Evolutionary conservation across 2,888 invertebrate genomes (phyloP), one percentile per base, ranked within the genome.

Genomic region (Melieria omissa): DNA sequence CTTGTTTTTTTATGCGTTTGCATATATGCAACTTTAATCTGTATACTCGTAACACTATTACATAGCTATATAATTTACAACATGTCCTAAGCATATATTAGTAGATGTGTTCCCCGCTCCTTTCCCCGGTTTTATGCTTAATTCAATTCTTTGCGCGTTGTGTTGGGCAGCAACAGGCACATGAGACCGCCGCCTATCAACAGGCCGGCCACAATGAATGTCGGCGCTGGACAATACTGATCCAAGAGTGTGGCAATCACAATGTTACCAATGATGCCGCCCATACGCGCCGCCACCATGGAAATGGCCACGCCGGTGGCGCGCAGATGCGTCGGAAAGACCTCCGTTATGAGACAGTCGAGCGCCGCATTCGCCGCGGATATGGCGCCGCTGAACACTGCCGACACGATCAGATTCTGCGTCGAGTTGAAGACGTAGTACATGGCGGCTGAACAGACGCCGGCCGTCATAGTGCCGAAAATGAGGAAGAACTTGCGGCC

Each of bases 241-340:
- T 96, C 96, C 78, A 97, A 89, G 69, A 97, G 88, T 75, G 93
- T 91, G 45, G 97, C 97, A 81, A 97, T 97, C 73, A 95, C 94
- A 79, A 96, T 86, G 75, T 87, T 87, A 63, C 87, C 87, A 77
- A 93, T 90, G 83, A 97, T 96, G 78, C 97, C 96, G 70, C 78
- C 97, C 74, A 97, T 89, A 71, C 97, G 91, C 44, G 95, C 95
- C 41, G 96, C 93, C 54, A 95, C 95, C 92, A 95, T 95, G 0
- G 95, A 95, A 74, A 96, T 91, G 54, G 96, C 96, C 75, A 96
- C 94, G 76, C 96, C 96, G 60, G 96, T 96, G 64, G 96, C 96
- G 80, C 95, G 91, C 82, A 97, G 89, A 88, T 95, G 93, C 57
- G 97, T 97, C 49, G 97, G 97, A 86, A 96, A 97, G 74, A 97